Percentiles rank a stretch among this genome's conserved stretches.
Evolutionary conservation across 2,113 vertebrate species (phyloP).

Genomic region (Bufo gargarizans): DNA sequence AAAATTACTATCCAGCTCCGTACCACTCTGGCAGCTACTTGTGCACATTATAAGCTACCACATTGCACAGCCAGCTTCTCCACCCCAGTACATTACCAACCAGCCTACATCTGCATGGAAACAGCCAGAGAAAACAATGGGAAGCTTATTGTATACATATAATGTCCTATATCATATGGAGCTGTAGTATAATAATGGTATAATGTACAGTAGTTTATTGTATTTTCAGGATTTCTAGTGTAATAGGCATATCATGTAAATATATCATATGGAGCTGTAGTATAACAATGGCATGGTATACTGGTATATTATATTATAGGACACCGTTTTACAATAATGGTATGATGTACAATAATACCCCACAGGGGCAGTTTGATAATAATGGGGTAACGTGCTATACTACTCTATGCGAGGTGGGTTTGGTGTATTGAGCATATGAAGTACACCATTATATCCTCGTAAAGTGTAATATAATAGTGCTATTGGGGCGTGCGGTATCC

Average conservation of each 20-base stretch:
- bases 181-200: background rate
- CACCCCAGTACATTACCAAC: no score
- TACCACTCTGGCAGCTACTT: no score
- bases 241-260: background rate
- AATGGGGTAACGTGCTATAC: no score
- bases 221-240: background rate
- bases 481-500: background rate
- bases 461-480: background rate
- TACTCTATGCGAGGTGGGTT: no score
- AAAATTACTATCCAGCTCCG: no score
- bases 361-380: no score
- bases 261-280: background rate
- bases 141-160: background rate
- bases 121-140: no score
- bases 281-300: background rate
- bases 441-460: background rate
- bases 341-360: background rate
- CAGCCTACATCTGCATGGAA: no score
- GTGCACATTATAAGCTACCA: no score
- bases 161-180: background rate
- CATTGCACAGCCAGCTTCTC: no score
- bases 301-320: background rate
- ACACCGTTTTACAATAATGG: background rate
- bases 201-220: background rate
- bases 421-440: background rate